phyloP scores from a whole-genome alignment of 2,888 invertebrate species.

The Hipparchia sbordonii region DNA sequence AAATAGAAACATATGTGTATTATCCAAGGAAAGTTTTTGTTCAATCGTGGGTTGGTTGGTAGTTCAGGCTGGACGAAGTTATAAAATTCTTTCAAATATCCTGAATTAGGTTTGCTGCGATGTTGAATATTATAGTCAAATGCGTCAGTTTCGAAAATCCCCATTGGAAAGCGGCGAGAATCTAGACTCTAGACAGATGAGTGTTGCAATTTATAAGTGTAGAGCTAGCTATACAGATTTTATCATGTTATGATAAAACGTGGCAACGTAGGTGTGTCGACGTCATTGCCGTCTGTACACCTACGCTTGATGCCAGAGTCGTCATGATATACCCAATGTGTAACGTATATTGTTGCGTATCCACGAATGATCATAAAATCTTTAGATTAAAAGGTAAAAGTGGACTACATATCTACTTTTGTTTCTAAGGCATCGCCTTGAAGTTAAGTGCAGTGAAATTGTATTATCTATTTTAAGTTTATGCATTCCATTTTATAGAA shows the following conservation, averaged over 20 bases:
- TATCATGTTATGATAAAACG: not conserved
- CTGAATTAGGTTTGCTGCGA: not conserved
- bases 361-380: not conserved
- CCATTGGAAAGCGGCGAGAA: not conserved
- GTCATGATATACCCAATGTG: constrained; percentile 12
- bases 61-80: no score
- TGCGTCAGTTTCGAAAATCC: constrained; percentile 5
- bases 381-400: not conserved
- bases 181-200: constrained; percentile 6
- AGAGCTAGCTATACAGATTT: constrained; percentile 3
- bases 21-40: not conserved
- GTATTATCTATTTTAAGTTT: no score
- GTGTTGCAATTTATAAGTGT: constrained; percentile 5
- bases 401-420: no score
- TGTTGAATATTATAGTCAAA: constrained; percentile 2
- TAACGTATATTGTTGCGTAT: constrained; percentile 8
- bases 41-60: not conserved
- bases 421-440: no score
- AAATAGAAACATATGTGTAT: not conserved
- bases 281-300: constrained; percentile 1
- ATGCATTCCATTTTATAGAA: not conserved
- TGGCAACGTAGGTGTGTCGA: constrained; percentile 6
- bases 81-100: not conserved
- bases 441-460: no score
- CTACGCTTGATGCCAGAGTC: constrained; percentile 10